Conservation (phyloP, 2,113 vertebrate genomes). For the Eudyptes chrysolophus region DNA sequence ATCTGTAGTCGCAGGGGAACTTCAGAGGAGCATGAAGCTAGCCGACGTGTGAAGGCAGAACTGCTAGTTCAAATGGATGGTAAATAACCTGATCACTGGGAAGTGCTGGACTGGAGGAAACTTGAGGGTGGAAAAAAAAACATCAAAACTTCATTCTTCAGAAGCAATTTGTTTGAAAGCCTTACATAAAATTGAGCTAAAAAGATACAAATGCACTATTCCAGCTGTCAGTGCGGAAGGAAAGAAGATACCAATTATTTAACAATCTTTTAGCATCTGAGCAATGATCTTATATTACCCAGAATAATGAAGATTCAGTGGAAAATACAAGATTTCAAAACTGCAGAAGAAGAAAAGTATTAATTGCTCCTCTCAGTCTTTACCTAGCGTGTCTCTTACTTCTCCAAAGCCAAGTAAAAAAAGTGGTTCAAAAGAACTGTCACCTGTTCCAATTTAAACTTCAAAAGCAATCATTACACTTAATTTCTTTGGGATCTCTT, state of each 20-base stretch:
- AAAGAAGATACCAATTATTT: neutral
- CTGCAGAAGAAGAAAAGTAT: neutral
- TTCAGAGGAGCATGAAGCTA: conserved; percentile 96
- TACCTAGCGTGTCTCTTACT: neutral
- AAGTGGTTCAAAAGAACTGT: neutral
- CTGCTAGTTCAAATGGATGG: conserved; percentile 98
- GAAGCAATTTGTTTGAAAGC: neutral
- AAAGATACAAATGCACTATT: neutral
- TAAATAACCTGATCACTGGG: conserved; percentile 59
- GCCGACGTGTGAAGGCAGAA: conserved; percentile 94
- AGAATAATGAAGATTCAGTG: neutral
- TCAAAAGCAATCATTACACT: neutral
- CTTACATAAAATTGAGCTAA: neutral
- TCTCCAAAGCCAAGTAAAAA: neutral
- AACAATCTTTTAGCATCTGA: neutral
- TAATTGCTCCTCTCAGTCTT: neutral
- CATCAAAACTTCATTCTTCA: neutral
- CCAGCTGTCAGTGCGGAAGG: neutral
- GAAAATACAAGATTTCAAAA: neutral
- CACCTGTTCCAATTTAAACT: neutral
- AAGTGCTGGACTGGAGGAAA: neutral
- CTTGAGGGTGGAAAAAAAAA: neutral
- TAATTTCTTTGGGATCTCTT: neutral
- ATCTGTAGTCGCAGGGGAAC: conserved; percentile 97
- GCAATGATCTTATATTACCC: neutral